phyloP scores from a whole-genome alignment of 2,113 vertebrate genomes.

The Petromus typicus region DNA sequence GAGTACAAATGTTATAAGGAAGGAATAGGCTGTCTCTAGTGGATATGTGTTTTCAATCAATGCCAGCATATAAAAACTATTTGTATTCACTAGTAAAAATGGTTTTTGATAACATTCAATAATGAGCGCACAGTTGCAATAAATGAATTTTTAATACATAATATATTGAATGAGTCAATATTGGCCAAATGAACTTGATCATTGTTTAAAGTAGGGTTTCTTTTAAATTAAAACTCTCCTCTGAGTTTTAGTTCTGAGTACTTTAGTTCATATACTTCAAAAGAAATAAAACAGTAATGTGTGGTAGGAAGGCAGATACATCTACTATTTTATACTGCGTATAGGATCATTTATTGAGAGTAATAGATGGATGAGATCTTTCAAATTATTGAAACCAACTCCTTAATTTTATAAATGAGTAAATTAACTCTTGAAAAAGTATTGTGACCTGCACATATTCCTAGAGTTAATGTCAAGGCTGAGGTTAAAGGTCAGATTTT shows the following conservation, averaged over 20 bases:
- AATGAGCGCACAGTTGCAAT: neutral
- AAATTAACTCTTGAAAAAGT: neutral
- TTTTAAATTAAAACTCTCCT: slow-evolving; percentile 18
- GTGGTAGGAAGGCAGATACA: neutral
- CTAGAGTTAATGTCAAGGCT: neutral
- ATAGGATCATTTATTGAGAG: neutral
- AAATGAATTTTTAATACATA: neutral
- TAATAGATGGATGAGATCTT: neutral
- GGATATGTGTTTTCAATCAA: neutral
- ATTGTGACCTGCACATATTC: neutral
- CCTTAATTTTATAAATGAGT: slow-evolving; percentile 12
- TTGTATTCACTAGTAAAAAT: neutral
- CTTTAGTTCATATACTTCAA: neutral
- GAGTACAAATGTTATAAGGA: neutral
- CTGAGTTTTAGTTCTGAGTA: neutral
- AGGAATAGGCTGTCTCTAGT: neutral
- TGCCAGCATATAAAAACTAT: neutral
- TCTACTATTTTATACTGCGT: neutral
- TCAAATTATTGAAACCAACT: neutral
- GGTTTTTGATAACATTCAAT: neutral
- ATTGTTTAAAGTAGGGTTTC: neutral
- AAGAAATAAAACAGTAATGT: neutral
- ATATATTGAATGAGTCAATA: slow-evolving; percentile 21
- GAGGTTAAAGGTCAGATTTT: neutral
- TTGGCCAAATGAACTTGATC: neutral